These are phyloP conservation scores for Leptinotarsa undecemlineata DNA, from an alignment of 1,140 invertebrate genomes.

Conservation along the genomic window DNA sequence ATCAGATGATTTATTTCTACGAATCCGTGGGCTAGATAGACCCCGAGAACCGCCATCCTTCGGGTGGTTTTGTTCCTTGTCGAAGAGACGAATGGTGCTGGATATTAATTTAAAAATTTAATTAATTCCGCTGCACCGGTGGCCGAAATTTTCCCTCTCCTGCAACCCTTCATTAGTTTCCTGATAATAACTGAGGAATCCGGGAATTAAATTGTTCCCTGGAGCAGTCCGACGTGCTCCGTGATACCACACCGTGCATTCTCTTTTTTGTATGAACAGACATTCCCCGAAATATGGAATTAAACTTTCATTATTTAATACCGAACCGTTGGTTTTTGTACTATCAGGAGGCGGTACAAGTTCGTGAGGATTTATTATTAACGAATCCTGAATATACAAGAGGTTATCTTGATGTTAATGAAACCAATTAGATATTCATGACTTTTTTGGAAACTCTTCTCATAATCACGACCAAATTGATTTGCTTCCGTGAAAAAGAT, in stretches of 20 bases:
- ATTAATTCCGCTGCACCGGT: neutral
- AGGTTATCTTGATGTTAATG: neutral
- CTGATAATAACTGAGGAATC: conserved; percentile 3
- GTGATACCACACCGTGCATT: neutral
- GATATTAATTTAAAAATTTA: neutral
- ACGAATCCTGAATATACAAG: neutral
- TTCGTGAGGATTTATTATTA: neutral
- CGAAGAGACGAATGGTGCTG: neutral
- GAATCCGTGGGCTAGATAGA: neutral
- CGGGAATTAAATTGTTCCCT: conserved; percentile 5
- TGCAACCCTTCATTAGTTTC: neutral
- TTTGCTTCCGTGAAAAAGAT: no score
- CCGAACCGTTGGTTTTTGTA: neutral
- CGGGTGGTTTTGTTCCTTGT: no score
- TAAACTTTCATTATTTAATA: conserved; percentile 4
- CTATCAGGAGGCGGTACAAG: neutral
- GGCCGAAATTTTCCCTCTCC: neutral
- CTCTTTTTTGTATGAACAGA: neutral
- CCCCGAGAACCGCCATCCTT: neutral
- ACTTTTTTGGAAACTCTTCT: neutral
- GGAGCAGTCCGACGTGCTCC: neutral
- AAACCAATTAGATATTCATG: neutral
- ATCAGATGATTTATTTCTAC: neutral
- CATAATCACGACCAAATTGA: no score
- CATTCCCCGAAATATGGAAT: neutral